Base-by-base conservation (phyloP, 2,797 vertebrate species). In the Cheirogaleus major region DNA sequence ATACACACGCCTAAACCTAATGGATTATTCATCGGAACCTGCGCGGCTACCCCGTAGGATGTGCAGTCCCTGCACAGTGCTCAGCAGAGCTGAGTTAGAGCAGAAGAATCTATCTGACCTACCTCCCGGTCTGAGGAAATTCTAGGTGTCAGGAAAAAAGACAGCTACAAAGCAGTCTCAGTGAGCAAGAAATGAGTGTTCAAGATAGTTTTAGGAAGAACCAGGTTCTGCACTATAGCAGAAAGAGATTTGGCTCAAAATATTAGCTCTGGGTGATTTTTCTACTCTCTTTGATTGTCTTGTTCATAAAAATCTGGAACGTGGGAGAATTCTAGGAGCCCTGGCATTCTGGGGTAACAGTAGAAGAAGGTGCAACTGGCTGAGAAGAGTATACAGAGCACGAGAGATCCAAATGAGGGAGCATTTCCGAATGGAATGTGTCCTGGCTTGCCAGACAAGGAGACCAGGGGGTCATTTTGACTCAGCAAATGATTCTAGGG, bases 1-100 rank as follows among this genome's bases (percentile, higher is more conserved):
- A 96, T 89, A 91, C 43, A 20, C 27, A 76, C 86, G 23, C 12
- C 79, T 86, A 88, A 93, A 76, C 32, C 35, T 86, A 84, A 97
- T 78, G 80, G 86, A 63, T 89, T 84, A 83, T 91, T 95, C 86
- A 94, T 2, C 59, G 25, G 59, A 83, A 70, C 32, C 9, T 96
- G 38, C n/a, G 67, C 59, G 22, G 35, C 20, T 93, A 15, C 52
- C 30, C 4, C 4, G 18, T 7, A 76, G 23, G 80, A 93, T 52
- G 35, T 5, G 2, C 18, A 85, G 61, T 48, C 15, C 43, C 72
- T 69, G 32, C 70, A 88, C 0, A 1, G 43, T 73, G 59, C 83
- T 95, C 55, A 52, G 59, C 25, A 78, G 57, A 91, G 59, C 57
- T 73, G 9, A 4, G 11, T 91, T 52, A 52, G 27, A 82, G 4